Evolutionary conservation across 2,888 invertebrate species (phyloP).

Genomic region (Pegoplata infirma): DNA sequence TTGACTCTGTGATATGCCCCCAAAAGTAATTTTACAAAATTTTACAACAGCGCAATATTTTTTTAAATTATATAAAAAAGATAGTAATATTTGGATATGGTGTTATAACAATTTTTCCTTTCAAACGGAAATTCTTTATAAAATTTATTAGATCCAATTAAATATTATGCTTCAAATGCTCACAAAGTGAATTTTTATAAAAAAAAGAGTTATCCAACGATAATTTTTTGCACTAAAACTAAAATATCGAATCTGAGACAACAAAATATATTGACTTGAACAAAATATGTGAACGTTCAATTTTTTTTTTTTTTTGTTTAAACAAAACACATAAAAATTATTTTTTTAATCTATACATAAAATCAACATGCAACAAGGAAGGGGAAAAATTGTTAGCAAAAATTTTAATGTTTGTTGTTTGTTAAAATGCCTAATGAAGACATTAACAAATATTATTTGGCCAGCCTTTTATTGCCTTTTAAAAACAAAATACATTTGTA

Average conservation of each 20-base stretch:
- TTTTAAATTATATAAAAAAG: no score
- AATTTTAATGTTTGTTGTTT: conserved; percentile 20
- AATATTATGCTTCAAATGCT: background rate
- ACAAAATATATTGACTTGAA: background rate
- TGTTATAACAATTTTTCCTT: background rate
- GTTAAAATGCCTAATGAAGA: conserved; percentile 46
- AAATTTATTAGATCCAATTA: background rate
- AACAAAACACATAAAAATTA: conserved; percentile 17
- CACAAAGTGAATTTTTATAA: background rate
- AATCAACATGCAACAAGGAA: conserved; percentile 58
- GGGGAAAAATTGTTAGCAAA: conserved; percentile 35
- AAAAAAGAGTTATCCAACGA: no score
- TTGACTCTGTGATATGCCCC: no score
- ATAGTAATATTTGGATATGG: no score
- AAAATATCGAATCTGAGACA: background rate
- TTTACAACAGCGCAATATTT: no score
- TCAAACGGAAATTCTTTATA: background rate
- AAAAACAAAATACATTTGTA: no score
- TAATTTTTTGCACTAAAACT: background rate
- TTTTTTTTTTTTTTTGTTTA: background rate
- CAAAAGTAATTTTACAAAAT: no score
- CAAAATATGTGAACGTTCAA: background rate
- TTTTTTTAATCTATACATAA: conserved; percentile 48
- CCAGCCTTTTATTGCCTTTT: conserved; percentile 30
- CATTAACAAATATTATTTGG: conserved; percentile 35